phyloP scores from a whole-genome alignment of 2,888 invertebrate species.

The Atrina japonica region DNA sequence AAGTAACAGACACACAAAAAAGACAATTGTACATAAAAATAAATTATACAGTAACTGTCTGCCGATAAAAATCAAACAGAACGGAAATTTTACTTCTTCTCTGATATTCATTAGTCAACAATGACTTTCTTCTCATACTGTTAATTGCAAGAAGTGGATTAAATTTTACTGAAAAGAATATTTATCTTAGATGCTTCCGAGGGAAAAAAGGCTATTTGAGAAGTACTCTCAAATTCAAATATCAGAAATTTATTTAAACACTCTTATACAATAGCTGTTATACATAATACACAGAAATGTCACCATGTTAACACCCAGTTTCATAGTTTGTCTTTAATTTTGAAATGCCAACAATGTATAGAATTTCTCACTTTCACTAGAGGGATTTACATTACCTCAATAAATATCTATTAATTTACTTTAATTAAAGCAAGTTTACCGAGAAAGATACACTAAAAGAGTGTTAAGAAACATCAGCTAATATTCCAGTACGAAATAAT shows the following conservation, averaged over 20 bases:
- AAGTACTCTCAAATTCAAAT: slow-evolving; percentile 26
- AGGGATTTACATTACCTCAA: slow-evolving; percentile 9
- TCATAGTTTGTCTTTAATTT: slow-evolving; percentile 23
- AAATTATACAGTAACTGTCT: no score
- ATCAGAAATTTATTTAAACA: slow-evolving; percentile 22
- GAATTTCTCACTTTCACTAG: not conserved
- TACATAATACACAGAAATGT: no score
- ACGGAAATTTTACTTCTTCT: no score
- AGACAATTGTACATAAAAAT: no score
- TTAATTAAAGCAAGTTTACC: slow-evolving; percentile 28
- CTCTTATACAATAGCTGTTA: not conserved
- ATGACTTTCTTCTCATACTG: no score
- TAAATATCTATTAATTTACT: slow-evolving; percentile 24
- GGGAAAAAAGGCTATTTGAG: slow-evolving; percentile 4
- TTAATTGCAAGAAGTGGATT: slow-evolving; percentile 16
- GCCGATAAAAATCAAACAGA: no score
- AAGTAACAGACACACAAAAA: no score
- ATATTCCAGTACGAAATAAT: slow-evolving; percentile 28
- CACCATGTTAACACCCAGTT: no score
- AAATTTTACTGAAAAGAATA: slow-evolving; percentile 12
- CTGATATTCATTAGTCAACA: no score
- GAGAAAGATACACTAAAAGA: slow-evolving; percentile 11
- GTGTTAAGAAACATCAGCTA: slow-evolving; percentile 12
- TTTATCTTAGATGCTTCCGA: not conserved
- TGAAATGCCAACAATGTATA: not conserved